Evolutionary conservation across 2,797 vertebrate genomes (phyloP).

Genomic region (Simalia tracyae): DNA sequence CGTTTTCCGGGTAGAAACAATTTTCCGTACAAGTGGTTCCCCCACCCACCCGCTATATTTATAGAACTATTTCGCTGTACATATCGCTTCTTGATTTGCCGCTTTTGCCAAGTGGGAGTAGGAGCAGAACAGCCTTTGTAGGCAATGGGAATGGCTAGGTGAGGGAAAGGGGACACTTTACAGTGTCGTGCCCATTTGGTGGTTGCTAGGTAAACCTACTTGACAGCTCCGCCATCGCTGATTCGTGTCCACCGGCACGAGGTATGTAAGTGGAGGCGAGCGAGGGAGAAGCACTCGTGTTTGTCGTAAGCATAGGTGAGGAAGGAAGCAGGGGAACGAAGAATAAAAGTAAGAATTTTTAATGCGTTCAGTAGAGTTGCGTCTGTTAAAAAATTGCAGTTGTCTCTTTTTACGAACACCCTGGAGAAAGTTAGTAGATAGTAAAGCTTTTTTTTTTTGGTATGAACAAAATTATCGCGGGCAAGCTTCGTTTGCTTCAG

Average conservation of each 20-base stretch:
- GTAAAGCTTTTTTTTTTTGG: not conserved
- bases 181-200: not conserved
- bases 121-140: no score
- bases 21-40: rapidly evolving
- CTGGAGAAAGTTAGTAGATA: not conserved
- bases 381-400: not conserved
- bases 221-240: not conserved
- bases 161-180: not conserved
- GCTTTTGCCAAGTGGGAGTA: not conserved
- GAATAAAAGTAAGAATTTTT: not conserved
- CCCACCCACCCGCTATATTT: no score
- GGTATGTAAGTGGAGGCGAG: not conserved
- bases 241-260: not conserved
- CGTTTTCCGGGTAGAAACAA: slow-evolving; percentile 36
- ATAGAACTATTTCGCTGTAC: no score
- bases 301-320: not conserved
- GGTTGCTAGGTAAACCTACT: not conserved
- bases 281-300: not conserved
- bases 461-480: not conserved
- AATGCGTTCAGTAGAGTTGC: not conserved
- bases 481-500: not conserved
- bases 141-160: rapidly evolving
- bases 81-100: not conserved
- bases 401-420: not conserved
- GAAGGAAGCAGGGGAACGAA: not conserved